Evolutionary conservation across 2,113 vertebrate genomes (phyloP).

Genomic region (Petrocephalus microphthalmus): DNA sequence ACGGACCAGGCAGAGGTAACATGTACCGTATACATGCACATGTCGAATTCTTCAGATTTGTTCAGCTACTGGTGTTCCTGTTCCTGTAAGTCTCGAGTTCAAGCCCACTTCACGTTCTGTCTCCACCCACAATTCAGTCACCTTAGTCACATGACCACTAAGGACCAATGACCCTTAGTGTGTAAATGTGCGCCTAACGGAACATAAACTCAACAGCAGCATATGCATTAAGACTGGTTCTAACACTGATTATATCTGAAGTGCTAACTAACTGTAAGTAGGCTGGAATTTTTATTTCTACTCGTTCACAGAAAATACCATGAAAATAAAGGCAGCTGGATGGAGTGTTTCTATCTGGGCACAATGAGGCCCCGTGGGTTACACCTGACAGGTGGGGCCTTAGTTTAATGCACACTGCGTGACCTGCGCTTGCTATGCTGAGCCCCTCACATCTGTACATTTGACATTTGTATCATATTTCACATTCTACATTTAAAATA

Average conservation of each 20-base stretch:
- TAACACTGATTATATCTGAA: background rate
- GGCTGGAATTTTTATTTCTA: background rate
- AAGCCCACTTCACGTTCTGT: background rate
- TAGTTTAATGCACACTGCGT: background rate
- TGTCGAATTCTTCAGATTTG: background rate
- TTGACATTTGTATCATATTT: background rate
- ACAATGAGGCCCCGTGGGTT: background rate
- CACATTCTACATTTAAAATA: background rate
- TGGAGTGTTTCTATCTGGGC: background rate
- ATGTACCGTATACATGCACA: background rate
- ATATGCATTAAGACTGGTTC: background rate
- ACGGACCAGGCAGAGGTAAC: background rate
- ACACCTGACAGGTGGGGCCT: background rate
- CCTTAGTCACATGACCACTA: background rate
- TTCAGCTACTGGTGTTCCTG: background rate
- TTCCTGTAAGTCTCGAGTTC: background rate
- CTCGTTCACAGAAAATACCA: background rate
- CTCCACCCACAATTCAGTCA: background rate
- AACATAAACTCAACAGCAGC: background rate
- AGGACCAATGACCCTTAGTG: background rate
- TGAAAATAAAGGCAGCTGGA: background rate
- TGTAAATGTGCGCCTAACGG: background rate
- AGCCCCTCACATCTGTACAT: background rate
- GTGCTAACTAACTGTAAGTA: background rate
- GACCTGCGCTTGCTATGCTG: too few relatives aligned